These are phyloP conservation scores for Catostylus mosaicus DNA, from an alignment of 30 jellyfish, hydroid and myxozoan genomes.

Conservation along the genomic window DNA sequence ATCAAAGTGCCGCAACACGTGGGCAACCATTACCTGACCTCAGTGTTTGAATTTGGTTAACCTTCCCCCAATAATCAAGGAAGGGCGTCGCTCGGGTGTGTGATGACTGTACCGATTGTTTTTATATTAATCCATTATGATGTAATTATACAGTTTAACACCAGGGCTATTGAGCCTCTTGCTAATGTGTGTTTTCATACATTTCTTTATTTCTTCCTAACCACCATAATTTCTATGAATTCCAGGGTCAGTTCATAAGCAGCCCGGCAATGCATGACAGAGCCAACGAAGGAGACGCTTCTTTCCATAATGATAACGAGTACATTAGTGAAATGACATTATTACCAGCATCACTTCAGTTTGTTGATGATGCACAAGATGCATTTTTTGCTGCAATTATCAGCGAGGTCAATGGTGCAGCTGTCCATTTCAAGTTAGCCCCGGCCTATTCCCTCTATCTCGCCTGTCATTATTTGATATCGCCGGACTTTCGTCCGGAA, in stretches of 20 bases:
- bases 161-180: too few species aligned
- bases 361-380: constrained; percentile 93
- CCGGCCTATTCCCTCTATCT: constrained; percentile 97
- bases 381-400: constrained; percentile 96
- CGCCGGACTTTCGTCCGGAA: constrained; percentile 92
- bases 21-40: too few species aligned
- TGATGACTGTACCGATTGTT: too few species aligned
- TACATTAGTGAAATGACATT: constrained; percentile 58
- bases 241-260: constrained; percentile 42
- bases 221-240: not conserved
- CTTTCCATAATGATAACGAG: constrained; percentile 15
- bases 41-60: too few species aligned
- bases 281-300: constrained; percentile 7
- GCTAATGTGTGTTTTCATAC: too few species aligned
- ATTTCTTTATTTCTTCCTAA: not conserved
- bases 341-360: constrained; percentile 91
- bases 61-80: too few species aligned
- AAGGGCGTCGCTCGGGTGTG: too few species aligned
- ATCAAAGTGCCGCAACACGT: too few species aligned
- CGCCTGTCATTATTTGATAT: constrained; percentile 87
- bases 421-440: constrained; percentile 96
- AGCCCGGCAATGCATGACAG: constrained; percentile 80
- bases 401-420: constrained; percentile 98
- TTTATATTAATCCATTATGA: too few species aligned
- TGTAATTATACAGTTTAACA: too few species aligned